Percentiles rank a stretch among this genome's conserved stretches.
Evolutionary conservation across 2,113 vertebrate species (phyloP).

Genomic region (Rana temporaria): DNA sequence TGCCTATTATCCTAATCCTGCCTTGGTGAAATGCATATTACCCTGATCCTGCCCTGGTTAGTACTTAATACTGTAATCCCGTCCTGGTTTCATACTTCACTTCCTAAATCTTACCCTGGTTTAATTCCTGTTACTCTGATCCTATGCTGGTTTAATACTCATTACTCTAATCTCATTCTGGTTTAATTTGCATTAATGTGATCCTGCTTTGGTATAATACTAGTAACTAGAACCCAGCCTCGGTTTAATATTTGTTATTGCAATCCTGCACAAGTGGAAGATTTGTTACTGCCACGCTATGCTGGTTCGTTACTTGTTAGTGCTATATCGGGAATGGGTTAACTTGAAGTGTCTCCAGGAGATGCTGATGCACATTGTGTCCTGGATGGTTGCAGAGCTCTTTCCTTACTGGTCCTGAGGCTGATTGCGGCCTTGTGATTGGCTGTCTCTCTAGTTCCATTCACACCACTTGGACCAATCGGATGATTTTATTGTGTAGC

Average conservation of each 20-base stretch:
- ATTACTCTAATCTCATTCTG: background rate
- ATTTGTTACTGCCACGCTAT: background rate
- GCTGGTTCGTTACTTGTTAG: constrained; percentile 17
- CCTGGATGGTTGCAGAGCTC: constrained; percentile 39
- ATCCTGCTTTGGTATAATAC: background rate
- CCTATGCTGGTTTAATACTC: background rate
- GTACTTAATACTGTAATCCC: background rate
- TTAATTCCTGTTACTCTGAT: background rate
- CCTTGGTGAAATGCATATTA: background rate
- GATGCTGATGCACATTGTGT: constrained; percentile 39
- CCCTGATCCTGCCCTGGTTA: background rate
- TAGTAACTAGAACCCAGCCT: background rate
- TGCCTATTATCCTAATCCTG: background rate
- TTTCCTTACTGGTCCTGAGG: constrained; percentile 32
- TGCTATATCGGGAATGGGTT: constrained; percentile 26
- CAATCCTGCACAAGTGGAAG: background rate
- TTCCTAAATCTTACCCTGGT: background rate
- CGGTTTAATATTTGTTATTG: background rate
- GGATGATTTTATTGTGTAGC: background rate
- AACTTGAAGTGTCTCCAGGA: constrained; percentile 46
- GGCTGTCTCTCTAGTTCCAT: constrained; percentile 12
- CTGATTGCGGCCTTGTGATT: background rate
- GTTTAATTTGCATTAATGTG: background rate
- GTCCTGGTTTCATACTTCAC: background rate
- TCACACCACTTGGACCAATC: constrained; percentile 18